Conservation (phyloP, 2,113 vertebrate species). For the Archilochus colubris region DNA sequence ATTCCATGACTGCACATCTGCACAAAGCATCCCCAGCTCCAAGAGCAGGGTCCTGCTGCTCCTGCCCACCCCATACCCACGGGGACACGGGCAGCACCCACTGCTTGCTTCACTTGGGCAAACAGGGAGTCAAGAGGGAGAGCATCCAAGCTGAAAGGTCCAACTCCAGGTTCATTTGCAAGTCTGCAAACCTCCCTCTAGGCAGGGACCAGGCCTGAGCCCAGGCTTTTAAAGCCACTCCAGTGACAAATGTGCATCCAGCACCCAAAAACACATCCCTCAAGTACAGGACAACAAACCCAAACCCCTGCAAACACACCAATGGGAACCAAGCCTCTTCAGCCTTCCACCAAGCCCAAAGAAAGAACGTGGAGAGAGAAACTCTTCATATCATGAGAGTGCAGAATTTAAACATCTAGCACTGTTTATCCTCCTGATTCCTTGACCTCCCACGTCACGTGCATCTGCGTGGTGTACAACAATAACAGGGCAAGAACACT, state of each 20-base stretch:
- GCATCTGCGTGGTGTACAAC: not conserved
- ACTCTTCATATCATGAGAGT: not conserved
- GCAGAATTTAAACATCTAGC: not conserved
- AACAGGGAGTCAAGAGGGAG: not conserved
- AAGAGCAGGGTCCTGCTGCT: not conserved
- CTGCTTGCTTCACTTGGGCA: rapidly evolving
- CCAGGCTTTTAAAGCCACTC: not conserved
- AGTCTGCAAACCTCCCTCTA: too few relatives aligned
- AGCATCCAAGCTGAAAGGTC: not conserved
- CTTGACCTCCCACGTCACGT: not conserved
- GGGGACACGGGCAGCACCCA: rapidly evolving
- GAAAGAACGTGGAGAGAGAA: rapidly evolving
- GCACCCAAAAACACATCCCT: rapidly evolving
- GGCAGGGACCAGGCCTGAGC: not conserved
- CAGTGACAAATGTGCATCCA: not conserved
- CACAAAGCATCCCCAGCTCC: rapidly evolving
- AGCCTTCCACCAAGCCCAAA: not conserved
- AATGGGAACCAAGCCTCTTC: rapidly evolving
- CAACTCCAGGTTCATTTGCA: rapidly evolving
- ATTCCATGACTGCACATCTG: not conserved
- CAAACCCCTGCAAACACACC: not conserved
- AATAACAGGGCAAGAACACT: not conserved
- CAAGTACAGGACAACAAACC: not conserved
- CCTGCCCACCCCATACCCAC: not conserved
- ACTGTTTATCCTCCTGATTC: not conserved